These are phyloP conservation scores for Cryptosula pallasiana DNA, from an alignment of 2,888 invertebrate genomes.

Conservation along the genomic window DNA sequence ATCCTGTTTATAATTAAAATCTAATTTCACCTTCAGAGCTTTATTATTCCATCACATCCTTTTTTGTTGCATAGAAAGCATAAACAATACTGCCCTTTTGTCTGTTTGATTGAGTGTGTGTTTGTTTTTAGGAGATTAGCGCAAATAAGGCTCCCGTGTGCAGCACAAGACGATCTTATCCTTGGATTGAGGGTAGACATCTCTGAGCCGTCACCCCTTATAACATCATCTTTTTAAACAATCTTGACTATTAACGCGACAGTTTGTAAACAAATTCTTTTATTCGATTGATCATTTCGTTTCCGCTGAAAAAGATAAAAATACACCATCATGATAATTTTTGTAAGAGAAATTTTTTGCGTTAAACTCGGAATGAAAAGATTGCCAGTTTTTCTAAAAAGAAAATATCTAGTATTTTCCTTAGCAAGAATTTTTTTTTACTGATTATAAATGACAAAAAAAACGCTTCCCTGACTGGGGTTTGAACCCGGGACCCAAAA, in stretches of 20 bases:
- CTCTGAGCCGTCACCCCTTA: not conserved
- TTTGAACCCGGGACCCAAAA: too few relatives aligned
- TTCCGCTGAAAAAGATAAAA: too few relatives aligned
- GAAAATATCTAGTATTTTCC: too few relatives aligned
- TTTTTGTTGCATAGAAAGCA: not conserved
- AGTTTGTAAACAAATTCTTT: too few relatives aligned
- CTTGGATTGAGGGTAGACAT: not conserved
- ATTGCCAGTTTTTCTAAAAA: too few relatives aligned
- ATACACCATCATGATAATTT: not conserved
- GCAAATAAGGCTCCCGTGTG: not conserved
- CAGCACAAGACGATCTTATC: slow-evolving; percentile 4
- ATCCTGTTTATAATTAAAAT: slow-evolving; percentile 24
- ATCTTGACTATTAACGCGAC: too few relatives aligned
- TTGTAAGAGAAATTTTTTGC: not conserved
- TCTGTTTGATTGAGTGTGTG: slow-evolving; percentile 4
- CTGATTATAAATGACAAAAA: too few relatives aligned
- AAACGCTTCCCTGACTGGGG: too few relatives aligned
- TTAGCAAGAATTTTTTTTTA: too few relatives aligned
- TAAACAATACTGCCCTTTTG: not conserved
- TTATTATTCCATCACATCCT: slow-evolving; percentile 16
- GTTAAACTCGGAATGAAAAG: not conserved
- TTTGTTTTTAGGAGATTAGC: slow-evolving; percentile 16
- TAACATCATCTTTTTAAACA: not conserved
- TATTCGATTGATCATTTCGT: too few relatives aligned
- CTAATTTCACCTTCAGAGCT: slow-evolving; percentile 6